phyloP scores from a whole-genome alignment of 2,797 vertebrate genomes.

The Salmo trutta region DNA sequence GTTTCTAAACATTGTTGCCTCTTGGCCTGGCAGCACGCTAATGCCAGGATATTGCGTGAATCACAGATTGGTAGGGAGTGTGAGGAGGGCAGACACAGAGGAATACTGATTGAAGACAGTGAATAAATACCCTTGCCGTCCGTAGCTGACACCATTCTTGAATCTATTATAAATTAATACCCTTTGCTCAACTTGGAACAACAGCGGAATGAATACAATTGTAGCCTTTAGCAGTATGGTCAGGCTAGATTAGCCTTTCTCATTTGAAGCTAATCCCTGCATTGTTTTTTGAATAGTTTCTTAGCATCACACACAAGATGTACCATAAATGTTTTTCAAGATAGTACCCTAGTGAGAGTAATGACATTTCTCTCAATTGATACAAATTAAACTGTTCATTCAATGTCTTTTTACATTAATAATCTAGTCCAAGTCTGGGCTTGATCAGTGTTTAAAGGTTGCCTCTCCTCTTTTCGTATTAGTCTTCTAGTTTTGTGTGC shows the following conservation, averaged over 20 bases:
- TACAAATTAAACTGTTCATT: neutral
- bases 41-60: too few relatives aligned
- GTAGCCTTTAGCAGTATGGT: too few relatives aligned
- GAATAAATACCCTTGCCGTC: too few relatives aligned
- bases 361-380: neutral
- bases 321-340: neutral
- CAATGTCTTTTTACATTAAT: neutral
- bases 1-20: too few relatives aligned
- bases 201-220: too few relatives aligned
- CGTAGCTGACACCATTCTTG: too few relatives aligned
- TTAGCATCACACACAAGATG: neutral
- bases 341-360: neutral
- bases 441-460: neutral
- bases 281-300: neutral
- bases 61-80: too few relatives aligned
- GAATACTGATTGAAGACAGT: too few relatives aligned
- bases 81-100: too few relatives aligned
- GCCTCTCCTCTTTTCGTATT: neutral
- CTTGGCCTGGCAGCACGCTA: too few relatives aligned
- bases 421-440: neutral
- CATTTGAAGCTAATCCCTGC: neutral
- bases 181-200: too few relatives aligned
- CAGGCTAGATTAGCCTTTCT: neutral
- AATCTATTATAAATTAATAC: too few relatives aligned
- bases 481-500: neutral